These are phyloP conservation scores for Glossosoma conforme DNA, from an alignment of 1,140 invertebrate genomes.

Conservation along the genomic window DNA sequence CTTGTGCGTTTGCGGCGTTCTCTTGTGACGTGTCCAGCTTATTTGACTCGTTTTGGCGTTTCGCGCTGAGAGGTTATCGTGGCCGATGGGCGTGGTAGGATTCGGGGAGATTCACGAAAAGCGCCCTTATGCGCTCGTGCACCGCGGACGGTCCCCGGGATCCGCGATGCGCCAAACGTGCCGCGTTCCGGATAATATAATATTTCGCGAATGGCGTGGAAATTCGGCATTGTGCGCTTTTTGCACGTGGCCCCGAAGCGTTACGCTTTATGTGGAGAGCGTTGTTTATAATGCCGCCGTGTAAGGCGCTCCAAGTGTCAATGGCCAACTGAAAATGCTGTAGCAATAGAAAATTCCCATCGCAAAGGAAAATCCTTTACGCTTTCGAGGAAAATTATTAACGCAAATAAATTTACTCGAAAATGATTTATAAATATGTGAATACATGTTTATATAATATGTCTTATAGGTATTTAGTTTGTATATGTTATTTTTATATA, in stretches of 20 bases:
- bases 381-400: too few relatives aligned
- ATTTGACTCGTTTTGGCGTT: slow-evolving; percentile 1
- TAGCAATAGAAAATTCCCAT: too few relatives aligned
- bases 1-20: not conserved
- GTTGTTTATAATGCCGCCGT: not conserved
- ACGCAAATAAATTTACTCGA: too few relatives aligned
- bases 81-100: slow-evolving; percentile 21
- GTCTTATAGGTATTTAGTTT: too few relatives aligned
- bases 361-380: too few relatives aligned
- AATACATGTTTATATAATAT: too few relatives aligned
- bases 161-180: slow-evolving; percentile 14
- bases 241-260: not conserved
- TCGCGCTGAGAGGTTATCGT: slow-evolving; percentile 7
- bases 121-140: slow-evolving; percentile 18
- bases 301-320: not conserved
- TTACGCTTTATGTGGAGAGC: not conserved
- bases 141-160: slow-evolving; percentile 13
- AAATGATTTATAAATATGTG: too few relatives aligned
- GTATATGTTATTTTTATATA: too few relatives aligned
- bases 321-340: not conserved
- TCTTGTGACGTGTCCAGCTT: not conserved
- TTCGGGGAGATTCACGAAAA: slow-evolving; percentile 10
- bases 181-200: too few relatives aligned
- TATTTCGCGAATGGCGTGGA: too few relatives aligned
- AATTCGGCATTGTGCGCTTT: too few relatives aligned